Conservation (phyloP, 1,140 invertebrate genomes). For the Drosophila navojoa region DNA sequence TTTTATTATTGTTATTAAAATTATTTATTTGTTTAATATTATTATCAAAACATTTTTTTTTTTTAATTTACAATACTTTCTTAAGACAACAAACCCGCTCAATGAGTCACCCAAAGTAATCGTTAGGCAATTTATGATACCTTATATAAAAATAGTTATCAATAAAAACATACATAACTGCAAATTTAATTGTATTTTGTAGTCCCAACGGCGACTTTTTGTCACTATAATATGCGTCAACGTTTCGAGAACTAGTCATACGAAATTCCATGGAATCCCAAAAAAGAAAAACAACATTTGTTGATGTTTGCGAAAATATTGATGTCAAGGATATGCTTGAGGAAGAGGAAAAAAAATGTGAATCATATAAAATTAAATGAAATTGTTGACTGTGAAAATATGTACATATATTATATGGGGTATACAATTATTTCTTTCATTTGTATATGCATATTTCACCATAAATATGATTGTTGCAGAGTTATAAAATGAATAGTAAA, state of each 20-base stretch:
- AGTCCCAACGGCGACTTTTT: background rate
- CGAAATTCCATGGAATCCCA: slow-evolving; percentile 9
- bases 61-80: no score
- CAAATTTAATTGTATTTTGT: background rate
- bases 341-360: background rate
- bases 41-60: no score
- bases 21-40: no score
- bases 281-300: background rate
- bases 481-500: no score
- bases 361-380: background rate
- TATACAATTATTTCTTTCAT: background rate
- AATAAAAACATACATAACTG: slow-evolving; percentile 9
- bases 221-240: slow-evolving; percentile 17
- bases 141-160: slow-evolving; percentile 2
- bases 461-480: no score
- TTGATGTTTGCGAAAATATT: slow-evolving; percentile 11
- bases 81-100: background rate
- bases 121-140: background rate
- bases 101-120: slow-evolving; percentile 6
- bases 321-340: slow-evolving; percentile 13
- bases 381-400: background rate
- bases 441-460: no score
- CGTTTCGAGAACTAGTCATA: background rate
- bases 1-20: no score
- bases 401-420: no score